A percentile compares a stretch with the other conserved stretches of the same genome.
Evolutionary conservation across 2,797 vertebrate genomes (phyloP).

Genomic region (Rhinichthys osculus): DNA sequence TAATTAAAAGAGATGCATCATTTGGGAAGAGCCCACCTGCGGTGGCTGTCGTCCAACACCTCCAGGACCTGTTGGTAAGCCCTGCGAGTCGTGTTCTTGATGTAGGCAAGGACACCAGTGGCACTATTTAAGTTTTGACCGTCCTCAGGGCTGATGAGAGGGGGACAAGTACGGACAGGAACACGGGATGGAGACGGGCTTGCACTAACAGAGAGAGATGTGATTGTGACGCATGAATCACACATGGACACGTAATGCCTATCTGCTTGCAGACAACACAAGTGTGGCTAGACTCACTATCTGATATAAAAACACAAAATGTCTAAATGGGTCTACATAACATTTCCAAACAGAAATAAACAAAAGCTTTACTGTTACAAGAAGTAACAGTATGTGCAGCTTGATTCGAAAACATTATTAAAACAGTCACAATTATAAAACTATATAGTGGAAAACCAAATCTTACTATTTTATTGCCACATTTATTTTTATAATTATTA

Average conservation of each 20-base stretch:
- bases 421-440: not conserved
- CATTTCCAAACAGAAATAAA: not conserved
- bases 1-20: constrained; percentile 59
- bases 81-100: constrained; percentile 95
- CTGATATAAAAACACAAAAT: not conserved
- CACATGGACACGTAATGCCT: not conserved
- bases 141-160: constrained; percentile 89
- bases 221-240: not conserved
- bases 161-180: constrained; percentile 87
- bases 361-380: no score
- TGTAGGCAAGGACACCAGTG: constrained; percentile 91
- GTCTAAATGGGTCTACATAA: not conserved
- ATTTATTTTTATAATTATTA: not conserved
- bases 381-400: not conserved
- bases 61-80: constrained; percentile 97
- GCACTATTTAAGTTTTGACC: constrained; percentile 88
- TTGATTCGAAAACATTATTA: not conserved
- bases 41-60: constrained; percentile 91
- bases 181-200: constrained; percentile 83
- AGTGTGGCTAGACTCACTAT: not conserved
- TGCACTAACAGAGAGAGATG: constrained; percentile 81
- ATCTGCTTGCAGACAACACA: not conserved
- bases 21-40: constrained; percentile 82
- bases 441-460: not conserved
- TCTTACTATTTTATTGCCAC: not conserved